Evolutionary conservation across 2,888 invertebrate genomes (phyloP), one percentile per base, ranked within the genome.

Genomic region (Leptogaster cylindrica): DNA sequence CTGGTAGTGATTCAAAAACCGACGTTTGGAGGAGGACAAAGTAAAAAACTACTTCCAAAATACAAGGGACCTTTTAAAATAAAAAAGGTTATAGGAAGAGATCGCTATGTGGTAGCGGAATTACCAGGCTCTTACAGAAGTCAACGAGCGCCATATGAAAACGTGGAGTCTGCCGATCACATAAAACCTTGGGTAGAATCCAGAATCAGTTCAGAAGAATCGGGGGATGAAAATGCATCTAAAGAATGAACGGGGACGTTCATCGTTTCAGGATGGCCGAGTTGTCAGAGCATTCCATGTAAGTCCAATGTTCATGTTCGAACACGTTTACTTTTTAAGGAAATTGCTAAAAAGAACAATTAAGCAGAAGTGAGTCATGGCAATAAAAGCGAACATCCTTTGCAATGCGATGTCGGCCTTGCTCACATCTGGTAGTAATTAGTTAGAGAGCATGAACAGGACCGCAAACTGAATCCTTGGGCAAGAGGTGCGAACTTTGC

Each of bases 41-140:
- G 71, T 65, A 71, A 72, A 48, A 75, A 75, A 66, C 64, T 74
- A 10, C 70, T 74, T 12, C 72, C 73, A 2, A 73, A 73, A 28
- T 75, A 70, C 68, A 73, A 71, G 66, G 75, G 74, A 14, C 75
- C 75, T 14, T 74, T 74, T 66, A 70, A 67, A 25, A 70, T 74
- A 25, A 71, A 68, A 25, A 72, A 73, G 64, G 69, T 72, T 3
- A 55, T 75, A 2, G 70, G 69, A 12, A 72, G 72, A 67, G 74
- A 74, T 65, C 46, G 75, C 5, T 76, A 74, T 70, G 67, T 72
- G n/a, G 66, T 72, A 25, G 66, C 20, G 18, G 73, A 75, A 44
- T 68, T 71, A 44, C 20, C 48, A 10, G 66, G 63, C 18, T 20
- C 50, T 16, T 12, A 27, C 14, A 58, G 65, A 1, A 66, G 18